A percentile compares a stretch with the other conserved stretches of the same genome.
These are phyloP conservation scores for Mola mola DNA, from an alignment of 2,113 vertebrate genomes.

Conservation along the genomic window DNA sequence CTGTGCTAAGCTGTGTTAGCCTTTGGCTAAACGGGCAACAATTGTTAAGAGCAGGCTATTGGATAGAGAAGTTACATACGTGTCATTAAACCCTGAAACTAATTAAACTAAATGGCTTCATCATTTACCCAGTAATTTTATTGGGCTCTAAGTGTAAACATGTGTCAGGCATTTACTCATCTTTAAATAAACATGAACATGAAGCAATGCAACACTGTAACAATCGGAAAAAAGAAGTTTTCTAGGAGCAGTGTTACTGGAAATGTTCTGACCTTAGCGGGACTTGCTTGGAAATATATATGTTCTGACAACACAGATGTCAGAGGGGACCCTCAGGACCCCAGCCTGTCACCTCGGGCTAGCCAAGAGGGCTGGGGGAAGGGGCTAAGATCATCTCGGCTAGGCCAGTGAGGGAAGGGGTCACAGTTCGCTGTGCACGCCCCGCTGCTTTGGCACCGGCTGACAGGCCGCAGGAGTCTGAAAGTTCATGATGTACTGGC, in stretches of 20 bases:
- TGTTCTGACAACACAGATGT: slow-evolving; percentile 73
- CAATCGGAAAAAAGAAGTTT: slow-evolving; percentile 8
- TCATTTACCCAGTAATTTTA: too few relatives aligned
- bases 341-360: slow-evolving; percentile 56
- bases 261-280: slow-evolving; percentile 55
- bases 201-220: too few relatives aligned
- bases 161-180: too few relatives aligned
- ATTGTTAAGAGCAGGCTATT: too few relatives aligned
- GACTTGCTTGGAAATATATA: slow-evolving; percentile 60
- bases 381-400: slow-evolving; percentile 50
- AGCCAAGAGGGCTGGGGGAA: slow-evolving; percentile 8
- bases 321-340: slow-evolving; percentile 61
- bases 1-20: too few relatives aligned
- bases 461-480: slow-evolving; percentile 71
- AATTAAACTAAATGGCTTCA: too few relatives aligned
- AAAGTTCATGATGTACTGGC: slow-evolving; percentile 70
- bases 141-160: too few relatives aligned
- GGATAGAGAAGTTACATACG: too few relatives aligned
- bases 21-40: too few relatives aligned
- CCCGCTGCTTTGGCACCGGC: slow-evolving; percentile 61
- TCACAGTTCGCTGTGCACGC: slow-evolving; percentile 65
- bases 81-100: too few relatives aligned
- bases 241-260: slow-evolving; percentile 15
- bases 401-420: slow-evolving; percentile 39
- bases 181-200: too few relatives aligned